Evolutionary conservation across 2,113 vertebrate genomes (phyloP).

Genomic region (Myotis brandtii): DNA sequence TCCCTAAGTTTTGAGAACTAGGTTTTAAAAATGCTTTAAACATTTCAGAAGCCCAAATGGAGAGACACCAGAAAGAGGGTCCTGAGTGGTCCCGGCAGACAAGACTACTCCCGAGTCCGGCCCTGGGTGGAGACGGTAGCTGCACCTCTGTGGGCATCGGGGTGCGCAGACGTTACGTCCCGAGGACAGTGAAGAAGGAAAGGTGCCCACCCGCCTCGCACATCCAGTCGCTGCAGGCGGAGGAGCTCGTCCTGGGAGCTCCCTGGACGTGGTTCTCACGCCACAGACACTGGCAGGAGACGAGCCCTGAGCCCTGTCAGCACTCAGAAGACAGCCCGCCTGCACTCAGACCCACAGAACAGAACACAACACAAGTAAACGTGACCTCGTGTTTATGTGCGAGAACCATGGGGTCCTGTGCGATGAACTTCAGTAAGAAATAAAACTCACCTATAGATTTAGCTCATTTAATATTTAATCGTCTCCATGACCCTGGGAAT

Average conservation of each 20-base stretch:
- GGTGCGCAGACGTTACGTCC: background rate
- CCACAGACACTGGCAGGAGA: background rate
- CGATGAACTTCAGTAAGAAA: background rate
- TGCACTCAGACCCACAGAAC: too few relatives aligned
- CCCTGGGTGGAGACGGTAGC: background rate
- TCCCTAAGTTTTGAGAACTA: background rate
- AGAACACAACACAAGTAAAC: too few relatives aligned
- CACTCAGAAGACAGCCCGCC: background rate
- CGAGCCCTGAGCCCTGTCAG: background rate
- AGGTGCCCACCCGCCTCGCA: background rate
- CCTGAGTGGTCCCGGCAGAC: background rate
- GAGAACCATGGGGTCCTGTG: background rate
- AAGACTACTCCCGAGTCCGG: background rate
- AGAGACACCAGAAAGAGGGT: background rate
- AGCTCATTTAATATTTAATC: background rate
- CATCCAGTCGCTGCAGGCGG: background rate
- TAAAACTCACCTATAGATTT: background rate
- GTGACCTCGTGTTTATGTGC: background rate
- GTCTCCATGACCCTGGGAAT: background rate
- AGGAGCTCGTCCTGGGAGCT: background rate
- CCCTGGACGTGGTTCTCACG: background rate
- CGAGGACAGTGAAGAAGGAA: background rate
- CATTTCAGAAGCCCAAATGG: background rate
- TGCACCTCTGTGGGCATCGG: background rate
- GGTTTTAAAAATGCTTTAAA: conserved; percentile 7